These are phyloP conservation scores for Ametastegia equiseti DNA, from an alignment of 2,888 invertebrate species.

Conservation along the genomic window DNA sequence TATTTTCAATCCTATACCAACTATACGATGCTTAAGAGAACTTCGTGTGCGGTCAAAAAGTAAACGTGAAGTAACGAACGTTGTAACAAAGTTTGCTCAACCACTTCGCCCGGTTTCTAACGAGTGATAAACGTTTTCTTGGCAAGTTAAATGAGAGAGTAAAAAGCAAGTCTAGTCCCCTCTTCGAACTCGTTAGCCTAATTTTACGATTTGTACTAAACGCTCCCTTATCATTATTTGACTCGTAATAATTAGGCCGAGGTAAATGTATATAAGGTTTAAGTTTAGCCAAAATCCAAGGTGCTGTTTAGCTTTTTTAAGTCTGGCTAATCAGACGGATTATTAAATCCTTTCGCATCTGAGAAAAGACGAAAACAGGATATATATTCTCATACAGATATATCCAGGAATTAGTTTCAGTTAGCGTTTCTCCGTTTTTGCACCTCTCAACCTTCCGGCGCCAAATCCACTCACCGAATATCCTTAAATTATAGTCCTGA, in stretches of 20 bases:
- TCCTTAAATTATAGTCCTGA: not conserved
- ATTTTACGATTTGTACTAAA: conserved; percentile 66
- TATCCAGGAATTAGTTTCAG: not conserved
- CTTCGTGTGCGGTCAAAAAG: conserved; percentile 65
- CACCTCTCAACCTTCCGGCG: not conserved
- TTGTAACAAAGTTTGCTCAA: conserved; percentile 60
- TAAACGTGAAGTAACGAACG: conserved; percentile 64
- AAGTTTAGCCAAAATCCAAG: not conserved
- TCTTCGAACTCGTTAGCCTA: conserved; percentile 66
- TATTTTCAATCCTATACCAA: conserved; percentile 7
- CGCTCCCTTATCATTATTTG: conserved; percentile 60
- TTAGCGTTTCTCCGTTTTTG: conserved; percentile 18
- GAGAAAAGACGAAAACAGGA: not conserved
- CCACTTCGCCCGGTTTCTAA: conserved; percentile 64
- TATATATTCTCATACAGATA: not conserved
- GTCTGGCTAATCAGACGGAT: conserved; percentile 22
- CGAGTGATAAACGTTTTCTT: conserved; percentile 56
- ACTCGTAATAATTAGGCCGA: conserved; percentile 52
- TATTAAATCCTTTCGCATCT: conserved; percentile 2
- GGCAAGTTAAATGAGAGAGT: not conserved
- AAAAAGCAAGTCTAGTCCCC: conserved; percentile 47
- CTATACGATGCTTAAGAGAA: conserved; percentile 7
- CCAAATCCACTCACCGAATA: not conserved
- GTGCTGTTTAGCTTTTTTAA: conserved; percentile 1
- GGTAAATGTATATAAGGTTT: not conserved